Percentiles rank a stretch among this genome's conserved stretches.
These are phyloP conservation scores for Trachelus iudaicus DNA, from an alignment of 2,888 invertebrate genomes.

Conservation along the genomic window DNA sequence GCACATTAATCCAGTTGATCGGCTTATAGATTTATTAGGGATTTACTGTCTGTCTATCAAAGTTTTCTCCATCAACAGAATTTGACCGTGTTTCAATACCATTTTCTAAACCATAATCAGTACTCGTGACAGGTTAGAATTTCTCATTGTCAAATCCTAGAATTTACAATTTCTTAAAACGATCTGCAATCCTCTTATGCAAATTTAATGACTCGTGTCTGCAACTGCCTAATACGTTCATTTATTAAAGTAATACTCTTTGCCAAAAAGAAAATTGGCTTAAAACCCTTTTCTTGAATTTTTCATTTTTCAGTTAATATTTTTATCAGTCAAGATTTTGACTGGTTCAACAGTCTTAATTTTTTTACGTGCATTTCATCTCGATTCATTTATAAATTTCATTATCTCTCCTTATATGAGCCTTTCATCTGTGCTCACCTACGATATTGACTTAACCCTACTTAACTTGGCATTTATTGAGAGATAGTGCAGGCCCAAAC, in stretches of 20 bases:
- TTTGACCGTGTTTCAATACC: not conserved
- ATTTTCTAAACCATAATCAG: not conserved
- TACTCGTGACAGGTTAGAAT: not conserved
- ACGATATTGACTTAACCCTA: not conserved
- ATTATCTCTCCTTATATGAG: not conserved
- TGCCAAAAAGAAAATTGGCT: not conserved
- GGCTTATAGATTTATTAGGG: not conserved
- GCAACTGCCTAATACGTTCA: not conserved
- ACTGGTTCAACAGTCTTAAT: too few species aligned
- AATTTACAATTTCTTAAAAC: not conserved
- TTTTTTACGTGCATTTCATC: too few species aligned
- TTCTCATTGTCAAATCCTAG: not conserved
- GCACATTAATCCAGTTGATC: not conserved
- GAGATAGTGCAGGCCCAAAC: too few species aligned
- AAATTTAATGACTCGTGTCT: not conserved
- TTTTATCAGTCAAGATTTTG: too few species aligned
- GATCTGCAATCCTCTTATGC: not conserved
- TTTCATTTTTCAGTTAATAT: not conserved
- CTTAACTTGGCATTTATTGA: too few species aligned
- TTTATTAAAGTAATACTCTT: not conserved
- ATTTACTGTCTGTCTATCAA: not conserved
- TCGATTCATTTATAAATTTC: not conserved
- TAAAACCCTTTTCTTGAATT: not conserved
- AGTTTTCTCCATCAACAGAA: not conserved
- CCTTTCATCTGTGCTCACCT: not conserved